Evolutionary conservation across 37 sponge, comb jelly and placozoan genomes (phyloP).

Genomic region (Theonella swinhoei): DNA sequence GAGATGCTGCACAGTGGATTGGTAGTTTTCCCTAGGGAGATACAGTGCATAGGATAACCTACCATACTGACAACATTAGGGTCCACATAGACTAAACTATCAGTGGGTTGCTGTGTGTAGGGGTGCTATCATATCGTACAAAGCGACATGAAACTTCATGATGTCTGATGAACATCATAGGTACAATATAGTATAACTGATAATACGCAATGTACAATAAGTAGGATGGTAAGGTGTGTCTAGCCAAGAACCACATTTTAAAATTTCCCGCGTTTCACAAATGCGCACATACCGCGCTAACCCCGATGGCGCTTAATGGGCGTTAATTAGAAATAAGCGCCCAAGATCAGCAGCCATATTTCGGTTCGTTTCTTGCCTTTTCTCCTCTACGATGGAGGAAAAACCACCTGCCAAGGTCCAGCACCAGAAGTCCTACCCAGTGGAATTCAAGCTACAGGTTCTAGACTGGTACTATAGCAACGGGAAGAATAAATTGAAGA

Average conservation of each 20-base stretch:
- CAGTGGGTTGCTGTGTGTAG: background rate
- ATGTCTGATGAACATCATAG: background rate
- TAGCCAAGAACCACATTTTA: no score
- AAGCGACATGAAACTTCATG: background rate
- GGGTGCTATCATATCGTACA: background rate
- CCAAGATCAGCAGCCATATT: background rate
- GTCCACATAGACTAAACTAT: background rate
- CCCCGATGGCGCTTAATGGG: no score
- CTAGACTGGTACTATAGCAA: conserved; percentile 34
- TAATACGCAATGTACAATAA: background rate
- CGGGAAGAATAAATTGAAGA: conserved; percentile 15
- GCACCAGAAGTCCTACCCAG: conserved; percentile 19
- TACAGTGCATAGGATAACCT: background rate
- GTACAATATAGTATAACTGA: background rate
- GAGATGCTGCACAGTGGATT: conserved; percentile 64
- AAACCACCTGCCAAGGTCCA: background rate
- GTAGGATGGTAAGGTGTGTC: no score
- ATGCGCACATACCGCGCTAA: background rate
- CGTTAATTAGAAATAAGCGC: background rate
- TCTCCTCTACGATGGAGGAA: background rate
- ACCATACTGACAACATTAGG: background rate
- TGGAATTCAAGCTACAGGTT: conserved; percentile 30
- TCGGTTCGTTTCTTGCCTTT: no score
- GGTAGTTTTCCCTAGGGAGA: conserved; percentile 32
- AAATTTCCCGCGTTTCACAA: background rate